Percentiles rank a stretch among this genome's conserved stretches.
Evolutionary conservation across 1,140 invertebrate genomes (phyloP).

Genomic region (Drosophila sulfurigaster): DNA sequence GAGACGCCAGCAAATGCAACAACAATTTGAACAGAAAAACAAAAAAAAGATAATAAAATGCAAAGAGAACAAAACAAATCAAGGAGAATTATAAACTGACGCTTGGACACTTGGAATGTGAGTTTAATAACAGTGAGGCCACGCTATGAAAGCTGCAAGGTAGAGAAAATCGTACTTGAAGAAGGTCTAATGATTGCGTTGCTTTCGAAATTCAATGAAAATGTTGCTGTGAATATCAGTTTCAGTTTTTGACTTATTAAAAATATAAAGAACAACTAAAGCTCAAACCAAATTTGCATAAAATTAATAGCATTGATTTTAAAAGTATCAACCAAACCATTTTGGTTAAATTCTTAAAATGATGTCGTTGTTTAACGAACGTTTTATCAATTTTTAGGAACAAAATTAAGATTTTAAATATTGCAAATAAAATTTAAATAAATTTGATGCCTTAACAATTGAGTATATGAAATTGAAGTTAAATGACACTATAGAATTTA

Average conservation of each 20-base stretch:
- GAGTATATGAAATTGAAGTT: not conserved
- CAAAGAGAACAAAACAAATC: constrained; percentile 40
- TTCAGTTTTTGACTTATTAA: too few species aligned
- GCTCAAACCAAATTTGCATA: too few species aligned
- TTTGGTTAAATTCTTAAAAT: too few species aligned
- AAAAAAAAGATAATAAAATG: constrained; percentile 21
- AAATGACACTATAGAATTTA: not conserved
- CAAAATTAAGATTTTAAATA: too few species aligned
- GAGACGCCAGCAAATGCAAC: constrained; percentile 29
- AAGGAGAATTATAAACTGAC: constrained; percentile 64
- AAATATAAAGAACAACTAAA: too few species aligned
- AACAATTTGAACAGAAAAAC: constrained; percentile 36
- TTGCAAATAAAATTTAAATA: too few species aligned
- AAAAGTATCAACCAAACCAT: too few species aligned
- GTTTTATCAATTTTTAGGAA: too few species aligned
- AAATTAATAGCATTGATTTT: too few species aligned
- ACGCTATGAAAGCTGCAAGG: constrained; percentile 1
- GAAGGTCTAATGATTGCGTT: not conserved
- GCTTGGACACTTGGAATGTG: constrained; percentile 68
- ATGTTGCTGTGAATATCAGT: not conserved
- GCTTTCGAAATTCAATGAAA: not conserved
- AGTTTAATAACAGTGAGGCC: constrained; percentile 34
- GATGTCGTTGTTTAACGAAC: too few species aligned
- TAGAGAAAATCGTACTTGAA: not conserved
- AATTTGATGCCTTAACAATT: too few species aligned